These are phyloP conservation scores for Lanistes nyassanus DNA, from an alignment of 1,140 invertebrate genomes.

Conservation along the genomic window DNA sequence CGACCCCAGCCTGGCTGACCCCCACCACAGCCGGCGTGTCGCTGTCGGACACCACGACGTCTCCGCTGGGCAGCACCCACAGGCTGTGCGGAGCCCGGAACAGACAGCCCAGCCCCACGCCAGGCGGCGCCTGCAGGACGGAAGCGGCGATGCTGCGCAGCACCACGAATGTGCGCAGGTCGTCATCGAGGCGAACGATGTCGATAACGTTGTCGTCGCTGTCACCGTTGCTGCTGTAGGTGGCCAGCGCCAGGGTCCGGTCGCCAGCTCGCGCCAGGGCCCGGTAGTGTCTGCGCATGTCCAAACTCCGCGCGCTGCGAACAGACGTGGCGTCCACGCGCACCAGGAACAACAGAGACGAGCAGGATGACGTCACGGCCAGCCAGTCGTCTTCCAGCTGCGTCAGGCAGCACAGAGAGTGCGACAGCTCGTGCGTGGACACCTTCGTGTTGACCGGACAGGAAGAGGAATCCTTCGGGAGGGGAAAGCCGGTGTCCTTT, in stretches of 20 bases:
- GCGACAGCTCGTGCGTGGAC: background rate
- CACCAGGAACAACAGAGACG: background rate
- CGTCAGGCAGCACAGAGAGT: slow-evolving; percentile 2
- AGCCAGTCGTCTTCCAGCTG: background rate
- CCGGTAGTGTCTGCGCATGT: slow-evolving; percentile 11
- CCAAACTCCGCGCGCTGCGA: background rate
- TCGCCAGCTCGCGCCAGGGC: background rate
- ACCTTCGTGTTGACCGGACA: background rate
- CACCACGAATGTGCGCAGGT: background rate
- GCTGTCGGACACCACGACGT: background rate
- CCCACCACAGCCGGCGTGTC: slow-evolving; percentile 10
- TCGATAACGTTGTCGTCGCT: slow-evolving; percentile 16
- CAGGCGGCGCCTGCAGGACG: background rate
- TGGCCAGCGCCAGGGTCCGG: slow-evolving; percentile 8
- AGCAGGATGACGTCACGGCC: slow-evolving; percentile 7
- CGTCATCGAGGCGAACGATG: background rate
- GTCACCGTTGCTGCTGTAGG: background rate
- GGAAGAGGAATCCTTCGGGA: too few species aligned
- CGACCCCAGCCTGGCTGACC: background rate
- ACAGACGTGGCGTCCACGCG: background rate
- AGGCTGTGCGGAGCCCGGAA: slow-evolving; percentile 8
- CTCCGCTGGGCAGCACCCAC: background rate
- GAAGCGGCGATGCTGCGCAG: background rate
- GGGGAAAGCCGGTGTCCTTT: too few species aligned
- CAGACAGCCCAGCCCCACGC: background rate